These are phyloP conservation scores for Cyclophora punctaria DNA, from an alignment of 2,888 invertebrate genomes.

Conservation along the genomic window DNA sequence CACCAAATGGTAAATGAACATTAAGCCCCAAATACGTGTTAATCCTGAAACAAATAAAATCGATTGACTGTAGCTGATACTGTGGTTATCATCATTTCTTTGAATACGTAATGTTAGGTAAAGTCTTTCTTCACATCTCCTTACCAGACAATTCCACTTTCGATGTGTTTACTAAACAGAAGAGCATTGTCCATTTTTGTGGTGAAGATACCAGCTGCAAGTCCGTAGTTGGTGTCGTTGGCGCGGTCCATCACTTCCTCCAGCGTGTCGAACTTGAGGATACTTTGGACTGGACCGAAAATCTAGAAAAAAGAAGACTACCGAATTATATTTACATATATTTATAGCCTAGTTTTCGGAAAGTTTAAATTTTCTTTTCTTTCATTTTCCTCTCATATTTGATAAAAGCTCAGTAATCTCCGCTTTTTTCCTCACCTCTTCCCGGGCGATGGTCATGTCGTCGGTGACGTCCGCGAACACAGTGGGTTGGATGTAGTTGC, in stretches of 20 bases:
- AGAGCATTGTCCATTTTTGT: constrained; percentile 85
- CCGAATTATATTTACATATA: too few relatives aligned
- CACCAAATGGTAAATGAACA: constrained; percentile 87
- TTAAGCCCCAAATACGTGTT: constrained; percentile 77
- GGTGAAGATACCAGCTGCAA: constrained; percentile 89
- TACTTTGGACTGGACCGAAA: constrained; percentile 91
- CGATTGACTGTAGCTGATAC: too few relatives aligned
- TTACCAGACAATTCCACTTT: constrained; percentile 86
- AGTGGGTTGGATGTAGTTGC: constrained; percentile 86
- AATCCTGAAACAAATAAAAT: constrained; percentile 25
- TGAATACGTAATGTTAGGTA: background rate
- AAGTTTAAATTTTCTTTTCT: too few relatives aligned
- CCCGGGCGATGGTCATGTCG: constrained; percentile 83
- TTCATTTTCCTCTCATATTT: too few relatives aligned
- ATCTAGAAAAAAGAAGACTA: constrained; percentile 71
- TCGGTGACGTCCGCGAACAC: constrained; percentile 84
- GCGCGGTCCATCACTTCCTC: constrained; percentile 89
- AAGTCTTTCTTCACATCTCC: background rate
- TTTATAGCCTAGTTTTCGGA: too few relatives aligned
- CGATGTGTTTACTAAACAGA: constrained; percentile 80
- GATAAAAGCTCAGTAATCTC: too few relatives aligned
- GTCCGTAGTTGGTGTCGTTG: constrained; percentile 85
- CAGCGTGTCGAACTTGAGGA: constrained; percentile 85
- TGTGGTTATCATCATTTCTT: too few relatives aligned
- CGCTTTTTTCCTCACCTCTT: constrained; percentile 74